Conservation (phyloP, 2,797 vertebrate species). For the Enteromius mattozi region DNA sequence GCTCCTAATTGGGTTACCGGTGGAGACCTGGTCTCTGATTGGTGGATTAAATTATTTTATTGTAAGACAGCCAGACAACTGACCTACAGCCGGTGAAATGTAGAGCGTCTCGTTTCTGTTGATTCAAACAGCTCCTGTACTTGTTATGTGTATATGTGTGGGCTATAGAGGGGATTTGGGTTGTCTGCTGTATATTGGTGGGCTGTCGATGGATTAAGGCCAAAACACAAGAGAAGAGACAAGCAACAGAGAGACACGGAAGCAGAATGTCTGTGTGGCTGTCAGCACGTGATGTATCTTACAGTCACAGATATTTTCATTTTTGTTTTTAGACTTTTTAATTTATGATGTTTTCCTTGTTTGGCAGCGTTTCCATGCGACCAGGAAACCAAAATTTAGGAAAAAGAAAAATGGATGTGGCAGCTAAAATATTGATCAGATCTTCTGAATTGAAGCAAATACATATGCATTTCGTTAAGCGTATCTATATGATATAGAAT, state of each 20-base stretch:
- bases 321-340: background rate
- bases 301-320: background rate
- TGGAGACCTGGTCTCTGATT: slow-evolving; percentile 8
- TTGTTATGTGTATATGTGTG: slow-evolving; percentile 44
- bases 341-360: background rate
- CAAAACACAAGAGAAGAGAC: slow-evolving; percentile 43
- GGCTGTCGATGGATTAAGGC: slow-evolving; percentile 65
- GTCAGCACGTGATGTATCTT: background rate
- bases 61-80: slow-evolving; percentile 21
- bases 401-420: background rate
- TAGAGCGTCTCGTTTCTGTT: slow-evolving; percentile 42
- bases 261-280: background rate
- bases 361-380: background rate
- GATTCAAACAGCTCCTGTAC: slow-evolving; percentile 42
- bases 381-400: background rate
- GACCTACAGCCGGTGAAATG: slow-evolving; percentile 39
- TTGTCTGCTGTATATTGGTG: slow-evolving; percentile 54
- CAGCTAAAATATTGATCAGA: too few species aligned
- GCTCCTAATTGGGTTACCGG: slow-evolving; percentile 1
- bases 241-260: slow-evolving; percentile 34
- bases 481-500: background rate
- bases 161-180: slow-evolving; percentile 60
- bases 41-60: slow-evolving; percentile 3
- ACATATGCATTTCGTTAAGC: background rate
- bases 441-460: background rate